phyloP scores from a whole-genome alignment of 2,113 vertebrate genomes.

The Junco hyemalis region DNA sequence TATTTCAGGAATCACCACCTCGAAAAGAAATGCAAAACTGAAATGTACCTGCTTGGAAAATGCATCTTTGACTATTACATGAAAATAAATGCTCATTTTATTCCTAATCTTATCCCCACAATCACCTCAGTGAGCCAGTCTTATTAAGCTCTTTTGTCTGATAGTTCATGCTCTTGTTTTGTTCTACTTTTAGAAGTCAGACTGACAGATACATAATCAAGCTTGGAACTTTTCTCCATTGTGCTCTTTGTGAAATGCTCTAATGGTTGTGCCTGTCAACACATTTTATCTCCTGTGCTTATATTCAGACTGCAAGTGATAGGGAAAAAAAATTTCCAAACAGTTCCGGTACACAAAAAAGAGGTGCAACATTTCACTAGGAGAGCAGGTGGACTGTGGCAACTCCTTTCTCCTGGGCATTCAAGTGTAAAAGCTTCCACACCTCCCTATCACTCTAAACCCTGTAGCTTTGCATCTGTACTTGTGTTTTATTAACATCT shows the following conservation, averaged over 20 bases:
- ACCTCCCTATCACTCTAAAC: neutral
- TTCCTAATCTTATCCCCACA: neutral
- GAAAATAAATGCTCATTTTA: neutral
- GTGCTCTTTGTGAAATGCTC: neutral
- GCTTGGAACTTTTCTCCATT: neutral
- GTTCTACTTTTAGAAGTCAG: neutral
- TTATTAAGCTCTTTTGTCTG: neutral
- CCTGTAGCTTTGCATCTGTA: neutral
- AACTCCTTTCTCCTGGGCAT: neutral
- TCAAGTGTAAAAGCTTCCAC: neutral
- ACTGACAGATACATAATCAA: neutral
- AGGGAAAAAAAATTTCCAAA: neutral
- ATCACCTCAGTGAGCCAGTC: neutral
- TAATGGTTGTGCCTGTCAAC: neutral
- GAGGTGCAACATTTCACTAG: neutral
- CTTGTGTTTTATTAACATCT: neutral
- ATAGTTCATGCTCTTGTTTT: neutral
- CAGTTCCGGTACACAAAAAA: neutral
- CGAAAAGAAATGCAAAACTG: neutral
- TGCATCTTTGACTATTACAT: neutral
- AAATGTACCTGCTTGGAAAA: neutral
- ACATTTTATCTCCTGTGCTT: neutral
- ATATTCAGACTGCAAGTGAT: neutral
- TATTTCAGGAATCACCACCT: neutral
- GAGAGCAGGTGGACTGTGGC: neutral